A percentile compares a stretch with the other conserved stretches of the same genome.
Conservation (phyloP, 2,888 invertebrate species). For the Bedellia somnulentella region DNA sequence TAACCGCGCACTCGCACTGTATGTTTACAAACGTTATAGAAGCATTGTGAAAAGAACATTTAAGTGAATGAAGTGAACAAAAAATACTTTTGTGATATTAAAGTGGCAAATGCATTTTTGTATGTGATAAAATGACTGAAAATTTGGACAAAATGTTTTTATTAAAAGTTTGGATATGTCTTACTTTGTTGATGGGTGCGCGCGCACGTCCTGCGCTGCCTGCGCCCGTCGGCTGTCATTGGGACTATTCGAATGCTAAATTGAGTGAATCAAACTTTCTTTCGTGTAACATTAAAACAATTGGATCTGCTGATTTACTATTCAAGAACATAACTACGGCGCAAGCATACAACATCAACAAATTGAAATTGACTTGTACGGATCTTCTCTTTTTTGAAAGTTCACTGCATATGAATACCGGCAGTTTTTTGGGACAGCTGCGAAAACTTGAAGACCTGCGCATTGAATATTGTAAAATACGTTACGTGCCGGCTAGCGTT, state of each 20-base stretch:
- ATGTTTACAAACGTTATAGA: constrained; percentile 52
- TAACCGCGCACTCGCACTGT: constrained; percentile 47
- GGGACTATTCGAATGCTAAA: constrained; percentile 64
- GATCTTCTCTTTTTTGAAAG: constrained; percentile 75
- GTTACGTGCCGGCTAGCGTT: constrained; percentile 71
- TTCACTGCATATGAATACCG: constrained; percentile 64
- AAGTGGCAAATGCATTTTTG: constrained; percentile 49
- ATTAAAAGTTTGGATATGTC: constrained; percentile 59
- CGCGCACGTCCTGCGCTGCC: constrained; percentile 58
- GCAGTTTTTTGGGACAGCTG: constrained; percentile 65
- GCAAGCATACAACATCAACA: constrained; percentile 71
- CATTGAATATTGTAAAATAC: constrained; percentile 78
- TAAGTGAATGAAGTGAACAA: constrained; percentile 22
- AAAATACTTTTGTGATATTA: constrained; percentile 27
- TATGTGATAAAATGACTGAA: constrained; percentile 37
- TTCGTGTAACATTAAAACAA: constrained; percentile 73
- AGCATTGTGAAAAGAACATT: constrained; percentile 33
- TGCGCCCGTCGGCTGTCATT: constrained; percentile 74
- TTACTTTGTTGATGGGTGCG: constrained; percentile 46
- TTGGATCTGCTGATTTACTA: constrained; percentile 69
- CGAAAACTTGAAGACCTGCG: constrained; percentile 71
- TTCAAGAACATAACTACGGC: constrained; percentile 71
- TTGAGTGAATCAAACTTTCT: constrained; percentile 63
- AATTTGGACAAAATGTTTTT: constrained; percentile 53
- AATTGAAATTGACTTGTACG: constrained; percentile 70